These are phyloP conservation scores for Stenodema calcarata DNA, from an alignment of 2,888 invertebrate genomes.

Conservation along the genomic window DNA sequence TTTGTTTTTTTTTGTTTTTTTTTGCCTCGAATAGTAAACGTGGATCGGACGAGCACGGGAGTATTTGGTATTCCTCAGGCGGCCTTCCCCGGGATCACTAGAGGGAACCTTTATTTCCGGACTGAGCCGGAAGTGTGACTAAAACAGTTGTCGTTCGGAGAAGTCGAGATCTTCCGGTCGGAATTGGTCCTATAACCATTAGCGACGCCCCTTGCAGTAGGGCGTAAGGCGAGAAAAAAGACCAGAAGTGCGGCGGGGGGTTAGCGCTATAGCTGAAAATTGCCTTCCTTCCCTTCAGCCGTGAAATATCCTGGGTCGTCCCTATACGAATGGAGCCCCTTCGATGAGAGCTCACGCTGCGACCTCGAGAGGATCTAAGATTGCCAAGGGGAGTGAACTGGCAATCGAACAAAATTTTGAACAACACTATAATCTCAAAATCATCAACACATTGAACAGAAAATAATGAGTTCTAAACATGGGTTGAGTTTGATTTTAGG, in stretches of 20 bases:
- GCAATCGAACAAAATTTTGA: too few species aligned
- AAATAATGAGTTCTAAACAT: too few species aligned
- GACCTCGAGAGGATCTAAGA: neutral
- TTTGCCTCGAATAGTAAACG: neutral
- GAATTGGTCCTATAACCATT: conserved; percentile 26
- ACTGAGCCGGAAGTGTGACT: conserved; percentile 11
- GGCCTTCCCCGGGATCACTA: neutral
- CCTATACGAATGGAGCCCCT: neutral
- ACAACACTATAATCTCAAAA: too few species aligned
- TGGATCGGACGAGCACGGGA: neutral
- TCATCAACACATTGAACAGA: too few species aligned
- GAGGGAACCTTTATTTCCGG: neutral
- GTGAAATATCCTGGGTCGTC: conserved; percentile 31
- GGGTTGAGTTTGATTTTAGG: too few species aligned
- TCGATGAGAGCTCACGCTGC: neutral
- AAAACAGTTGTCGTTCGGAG: conserved; percentile 34
- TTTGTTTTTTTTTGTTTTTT: neutral
- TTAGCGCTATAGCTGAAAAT: conserved; percentile 27
- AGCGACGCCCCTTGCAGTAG: neutral
- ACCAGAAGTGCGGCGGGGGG: neutral
- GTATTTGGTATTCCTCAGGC: neutral
- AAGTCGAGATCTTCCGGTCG: conserved; percentile 29
- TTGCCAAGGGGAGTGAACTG: neutral
- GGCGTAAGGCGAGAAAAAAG: neutral
- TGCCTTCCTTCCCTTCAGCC: conserved; percentile 33